A percentile compares a stretch with the other conserved stretches of the same genome.
Evolutionary conservation across 2,113 vertebrate species (phyloP).

Genomic region (Nansenia antarctica): DNA sequence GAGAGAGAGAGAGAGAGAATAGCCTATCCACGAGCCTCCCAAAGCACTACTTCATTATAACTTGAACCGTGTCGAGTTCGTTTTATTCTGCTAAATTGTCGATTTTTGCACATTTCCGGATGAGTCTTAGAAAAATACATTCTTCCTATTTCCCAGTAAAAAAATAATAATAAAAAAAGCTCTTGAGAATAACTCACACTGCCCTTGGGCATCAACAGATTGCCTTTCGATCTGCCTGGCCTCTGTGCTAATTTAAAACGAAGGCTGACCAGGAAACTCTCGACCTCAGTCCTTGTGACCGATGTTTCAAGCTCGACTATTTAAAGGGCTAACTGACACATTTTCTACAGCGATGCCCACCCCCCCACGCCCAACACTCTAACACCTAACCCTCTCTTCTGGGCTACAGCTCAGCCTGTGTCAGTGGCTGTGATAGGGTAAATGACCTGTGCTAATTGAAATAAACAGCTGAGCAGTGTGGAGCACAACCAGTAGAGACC

Average conservation of each 20-base stretch:
- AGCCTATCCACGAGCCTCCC: too few species aligned
- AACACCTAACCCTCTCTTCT: neutral
- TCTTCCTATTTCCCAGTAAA: neutral
- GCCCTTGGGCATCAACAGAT: neutral
- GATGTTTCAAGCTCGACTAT: neutral
- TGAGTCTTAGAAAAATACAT: too few species aligned
- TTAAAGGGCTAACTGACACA: slow-evolving; percentile 8
- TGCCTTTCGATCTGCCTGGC: neutral
- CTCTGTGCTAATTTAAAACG: neutral
- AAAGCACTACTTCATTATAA: too few species aligned
- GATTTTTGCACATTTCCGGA: too few species aligned
- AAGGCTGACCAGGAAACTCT: neutral
- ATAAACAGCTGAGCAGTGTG: too few species aligned
- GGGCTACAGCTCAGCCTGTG: too few species aligned
- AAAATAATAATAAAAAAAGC: neutral
- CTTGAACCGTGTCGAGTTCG: too few species aligned
- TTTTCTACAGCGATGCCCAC: neutral
- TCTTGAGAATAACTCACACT: neutral
- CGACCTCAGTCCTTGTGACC: neutral
- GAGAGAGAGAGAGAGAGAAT: too few species aligned
- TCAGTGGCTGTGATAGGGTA: too few species aligned
- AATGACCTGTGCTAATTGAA: too few species aligned
- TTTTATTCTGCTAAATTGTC: too few species aligned
- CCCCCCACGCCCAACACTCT: neutral
- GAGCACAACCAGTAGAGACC: too few species aligned